Conservation (phyloP, 2,797 vertebrate species). For the Neosilurus hyrtlii region DNA sequence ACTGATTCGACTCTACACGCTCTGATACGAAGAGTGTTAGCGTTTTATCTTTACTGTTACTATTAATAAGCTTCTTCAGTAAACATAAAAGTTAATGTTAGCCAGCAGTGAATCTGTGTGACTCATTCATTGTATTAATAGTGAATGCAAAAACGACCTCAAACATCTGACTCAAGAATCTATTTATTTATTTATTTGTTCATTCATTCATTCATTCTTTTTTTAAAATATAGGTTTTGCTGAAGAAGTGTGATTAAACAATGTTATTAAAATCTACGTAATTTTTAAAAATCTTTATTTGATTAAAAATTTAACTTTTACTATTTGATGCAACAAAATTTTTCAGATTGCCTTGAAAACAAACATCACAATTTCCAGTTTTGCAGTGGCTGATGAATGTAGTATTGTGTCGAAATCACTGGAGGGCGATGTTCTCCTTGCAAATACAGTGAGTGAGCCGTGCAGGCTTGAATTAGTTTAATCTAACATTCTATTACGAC, state of each 20-base stretch:
- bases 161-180: too few species aligned
- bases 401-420: slow-evolving; percentile 74
- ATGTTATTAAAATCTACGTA: too few species aligned
- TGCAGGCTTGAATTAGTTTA: neutral
- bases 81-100: neutral
- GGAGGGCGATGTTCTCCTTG: slow-evolving; percentile 71
- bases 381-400: slow-evolving; percentile 36
- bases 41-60: too few species aligned
- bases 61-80: too few species aligned
- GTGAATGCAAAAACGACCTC: neutral
- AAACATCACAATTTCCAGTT: neutral
- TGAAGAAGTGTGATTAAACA: neutral
- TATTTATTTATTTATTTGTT: too few species aligned
- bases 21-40: neutral
- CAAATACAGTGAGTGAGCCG: neutral
- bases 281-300: neutral
- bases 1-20: neutral
- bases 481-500: neutral
- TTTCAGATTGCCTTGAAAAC: neutral
- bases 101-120: neutral
- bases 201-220: too few species aligned
- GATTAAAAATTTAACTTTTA: too few species aligned
- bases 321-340: neutral
- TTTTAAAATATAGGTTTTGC: neutral
- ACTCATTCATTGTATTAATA: neutral